These are phyloP conservation scores for Poecile atricapillus DNA, from an alignment of 2,113 vertebrate species.

Conservation along the genomic window DNA sequence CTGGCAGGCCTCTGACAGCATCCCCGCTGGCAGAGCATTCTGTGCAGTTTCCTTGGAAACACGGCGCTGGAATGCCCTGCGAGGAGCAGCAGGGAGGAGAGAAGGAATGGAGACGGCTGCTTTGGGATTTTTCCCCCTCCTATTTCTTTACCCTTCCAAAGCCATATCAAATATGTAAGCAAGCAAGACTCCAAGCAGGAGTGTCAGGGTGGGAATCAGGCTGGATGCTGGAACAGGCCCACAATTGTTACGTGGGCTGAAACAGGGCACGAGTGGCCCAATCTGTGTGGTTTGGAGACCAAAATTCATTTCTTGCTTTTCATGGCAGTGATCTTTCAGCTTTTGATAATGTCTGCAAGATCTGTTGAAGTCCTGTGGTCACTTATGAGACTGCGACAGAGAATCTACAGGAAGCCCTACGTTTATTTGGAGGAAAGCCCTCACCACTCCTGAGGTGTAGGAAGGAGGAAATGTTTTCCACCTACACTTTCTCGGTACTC, in stretches of 20 bases:
- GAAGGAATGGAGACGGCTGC: neutral
- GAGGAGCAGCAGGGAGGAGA: neutral
- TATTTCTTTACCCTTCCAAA: neutral
- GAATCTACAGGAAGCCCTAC: neutral
- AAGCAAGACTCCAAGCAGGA: neutral
- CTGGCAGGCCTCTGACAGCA: neutral
- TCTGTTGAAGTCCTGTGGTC: neutral
- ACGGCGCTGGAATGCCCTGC: neutral
- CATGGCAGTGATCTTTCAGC: neutral
- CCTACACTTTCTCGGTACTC: neutral
- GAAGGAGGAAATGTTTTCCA: neutral
- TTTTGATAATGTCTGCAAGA: neutral
- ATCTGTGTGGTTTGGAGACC: neutral
- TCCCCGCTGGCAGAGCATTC: neutral
- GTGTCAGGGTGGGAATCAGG: accelerated
- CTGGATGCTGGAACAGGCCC: neutral
- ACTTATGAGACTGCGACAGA: neutral
- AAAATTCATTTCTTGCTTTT: neutral
- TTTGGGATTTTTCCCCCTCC: neutral
- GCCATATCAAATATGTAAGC: neutral
- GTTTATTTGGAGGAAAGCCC: neutral
- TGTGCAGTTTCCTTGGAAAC: conserved; percentile 61
- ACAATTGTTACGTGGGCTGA: neutral
- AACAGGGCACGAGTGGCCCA: neutral
- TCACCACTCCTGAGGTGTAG: neutral